Evolutionary conservation across 1,140 invertebrate species (phyloP).

Genomic region (Trinorchestia longiramus): DNA sequence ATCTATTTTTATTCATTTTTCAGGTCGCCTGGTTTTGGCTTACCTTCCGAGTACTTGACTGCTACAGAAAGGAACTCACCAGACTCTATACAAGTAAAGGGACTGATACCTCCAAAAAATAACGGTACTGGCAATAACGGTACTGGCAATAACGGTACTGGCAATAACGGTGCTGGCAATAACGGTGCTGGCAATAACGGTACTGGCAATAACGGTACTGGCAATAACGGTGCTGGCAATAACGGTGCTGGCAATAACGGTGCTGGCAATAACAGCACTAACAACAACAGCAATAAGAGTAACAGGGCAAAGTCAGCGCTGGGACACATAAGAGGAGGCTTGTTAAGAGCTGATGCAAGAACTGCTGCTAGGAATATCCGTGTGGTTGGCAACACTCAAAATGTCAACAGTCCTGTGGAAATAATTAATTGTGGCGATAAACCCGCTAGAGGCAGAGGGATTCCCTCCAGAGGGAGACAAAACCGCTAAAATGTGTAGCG

Average conservation of each 20-base stretch:
- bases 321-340: not conserved
- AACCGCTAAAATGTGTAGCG: no score
- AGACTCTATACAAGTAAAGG: not conserved
- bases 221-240: no score
- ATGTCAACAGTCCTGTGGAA: constrained; percentile 18
- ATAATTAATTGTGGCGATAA: constrained; percentile 17
- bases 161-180: no score
- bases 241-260: no score
- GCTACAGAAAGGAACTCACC: not conserved
- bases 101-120: not conserved
- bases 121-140: no score
- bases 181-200: no score
- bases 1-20: no score
- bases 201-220: no score
- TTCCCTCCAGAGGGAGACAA: not conserved
- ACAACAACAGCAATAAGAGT: not conserved
- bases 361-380: no score
- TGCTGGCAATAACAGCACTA: no score
- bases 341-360: not conserved
- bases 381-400: constrained; percentile 14
- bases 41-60: not conserved
- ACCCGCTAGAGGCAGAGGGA: constrained; percentile 28
- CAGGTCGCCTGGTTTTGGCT: no score
- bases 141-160: no score
- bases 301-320: not conserved